Percentiles rank a stretch among this genome's conserved stretches.
These are phyloP conservation scores for Morelia viridis DNA, from an alignment of 2,797 vertebrate species.

Conservation along the genomic window DNA sequence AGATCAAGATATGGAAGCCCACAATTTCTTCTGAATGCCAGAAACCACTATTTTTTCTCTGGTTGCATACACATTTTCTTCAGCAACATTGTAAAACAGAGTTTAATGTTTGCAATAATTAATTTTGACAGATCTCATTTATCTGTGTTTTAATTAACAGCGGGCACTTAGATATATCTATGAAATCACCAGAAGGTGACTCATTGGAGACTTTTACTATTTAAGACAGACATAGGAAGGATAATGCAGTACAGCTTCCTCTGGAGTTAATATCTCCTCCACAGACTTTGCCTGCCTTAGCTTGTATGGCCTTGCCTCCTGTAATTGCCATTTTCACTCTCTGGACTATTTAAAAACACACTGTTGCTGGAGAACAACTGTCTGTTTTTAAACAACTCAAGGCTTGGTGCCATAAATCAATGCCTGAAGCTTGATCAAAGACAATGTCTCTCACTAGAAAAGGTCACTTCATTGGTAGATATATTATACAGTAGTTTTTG, in stretches of 20 bases:
- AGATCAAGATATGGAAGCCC: not conserved
- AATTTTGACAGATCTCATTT: constrained; percentile 67
- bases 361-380: constrained; percentile 67
- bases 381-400: constrained; percentile 74
- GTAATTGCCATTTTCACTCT: constrained; percentile 78
- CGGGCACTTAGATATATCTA: constrained; percentile 34
- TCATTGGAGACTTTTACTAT: not conserved
- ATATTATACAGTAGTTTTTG: constrained; percentile 61
- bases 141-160: constrained; percentile 70
- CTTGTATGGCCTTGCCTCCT: constrained; percentile 65
- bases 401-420: constrained; percentile 45
- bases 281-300: constrained; percentile 66
- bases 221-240: constrained; percentile 49
- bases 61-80: constrained; percentile 56
- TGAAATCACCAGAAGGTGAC: not conserved
- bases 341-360: constrained; percentile 73
- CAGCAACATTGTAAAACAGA: constrained; percentile 60
- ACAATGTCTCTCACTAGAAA: constrained; percentile 72
- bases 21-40: constrained; percentile 42
- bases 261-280: constrained; percentile 65
- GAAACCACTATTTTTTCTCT: constrained; percentile 32
- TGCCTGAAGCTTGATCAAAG: constrained; percentile 74
- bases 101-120: constrained; percentile 63
- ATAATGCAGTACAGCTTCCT: constrained; percentile 56
- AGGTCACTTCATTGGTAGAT: constrained; percentile 70